Percentiles rank a stretch among this genome's conserved stretches.
Conservation (phyloP, 2,888 invertebrate genomes). For the Cosmia pyralina region DNA sequence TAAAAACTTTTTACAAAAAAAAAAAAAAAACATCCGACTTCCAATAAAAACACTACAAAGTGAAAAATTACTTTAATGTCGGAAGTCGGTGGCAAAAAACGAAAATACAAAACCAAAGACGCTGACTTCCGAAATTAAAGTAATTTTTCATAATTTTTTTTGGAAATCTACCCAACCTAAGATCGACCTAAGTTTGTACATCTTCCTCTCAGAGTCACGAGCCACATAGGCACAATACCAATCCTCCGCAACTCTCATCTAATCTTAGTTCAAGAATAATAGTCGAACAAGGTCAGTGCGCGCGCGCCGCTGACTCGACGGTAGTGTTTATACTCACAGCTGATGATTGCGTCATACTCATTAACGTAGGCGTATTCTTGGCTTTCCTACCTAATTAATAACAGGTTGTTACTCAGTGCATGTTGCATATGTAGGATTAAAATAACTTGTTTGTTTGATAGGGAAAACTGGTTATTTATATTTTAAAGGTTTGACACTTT, state of each 20-base stretch:
- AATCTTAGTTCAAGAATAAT: conserved; percentile 77
- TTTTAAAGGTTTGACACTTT: neutral
- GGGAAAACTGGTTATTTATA: neutral
- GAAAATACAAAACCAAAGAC: too few species aligned
- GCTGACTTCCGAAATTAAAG: too few species aligned
- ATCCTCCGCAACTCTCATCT: conserved; percentile 24
- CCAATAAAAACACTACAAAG: too few species aligned
- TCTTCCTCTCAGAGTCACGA: conserved; percentile 15
- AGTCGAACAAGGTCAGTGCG: conserved; percentile 83
- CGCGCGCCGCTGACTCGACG: conserved; percentile 68
- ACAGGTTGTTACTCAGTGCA: conserved; percentile 30
- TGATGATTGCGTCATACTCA: conserved; percentile 73
- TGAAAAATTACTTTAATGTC: too few species aligned
- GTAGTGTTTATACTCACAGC: conserved; percentile 69
- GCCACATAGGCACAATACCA: conserved; percentile 48
- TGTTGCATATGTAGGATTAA: conserved; percentile 1
- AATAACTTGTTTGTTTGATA: neutral
- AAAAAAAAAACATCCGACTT: too few species aligned
- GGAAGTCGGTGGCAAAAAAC: too few species aligned
- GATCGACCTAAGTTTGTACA: neutral
- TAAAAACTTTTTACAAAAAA: too few species aligned
- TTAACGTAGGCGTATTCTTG: conserved; percentile 42
- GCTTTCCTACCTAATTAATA: conserved; percentile 39
- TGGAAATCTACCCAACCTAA: too few species aligned
- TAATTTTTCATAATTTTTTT: too few species aligned